Evolutionary conservation across 2,888 invertebrate species (phyloP).

Genomic region (Diarsia rubi): DNA sequence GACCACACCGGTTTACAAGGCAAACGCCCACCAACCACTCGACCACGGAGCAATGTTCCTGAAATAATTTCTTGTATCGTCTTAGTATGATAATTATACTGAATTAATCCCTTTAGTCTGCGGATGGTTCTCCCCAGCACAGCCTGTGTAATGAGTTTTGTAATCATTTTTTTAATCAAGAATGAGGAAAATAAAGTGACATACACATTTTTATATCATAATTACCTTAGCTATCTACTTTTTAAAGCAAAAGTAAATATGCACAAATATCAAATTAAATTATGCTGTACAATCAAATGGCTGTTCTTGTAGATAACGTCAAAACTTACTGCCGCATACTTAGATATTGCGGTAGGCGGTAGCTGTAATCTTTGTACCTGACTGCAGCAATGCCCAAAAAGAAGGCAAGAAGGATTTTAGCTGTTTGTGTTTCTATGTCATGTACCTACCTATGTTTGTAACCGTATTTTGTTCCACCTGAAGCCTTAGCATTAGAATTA

Average conservation of each 20-base stretch:
- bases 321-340: neutral
- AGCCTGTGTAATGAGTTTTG: neutral
- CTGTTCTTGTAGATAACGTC: neutral
- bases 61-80: no score
- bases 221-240: neutral
- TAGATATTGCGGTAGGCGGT: neutral
- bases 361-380: neutral
- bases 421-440: neutral
- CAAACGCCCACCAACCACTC: no score
- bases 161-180: conserved; percentile 6
- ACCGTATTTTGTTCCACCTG: neutral
- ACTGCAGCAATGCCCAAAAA: neutral
- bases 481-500: neutral
- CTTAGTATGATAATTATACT: no score
- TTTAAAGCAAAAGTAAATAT: neutral
- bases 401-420: neutral
- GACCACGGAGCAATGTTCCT: no score
- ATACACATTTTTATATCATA: neutral
- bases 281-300: neutral
- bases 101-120: no score
- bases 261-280: conserved; percentile 9
- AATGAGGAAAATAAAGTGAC: conserved; percentile 1
- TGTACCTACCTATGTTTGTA: no score
- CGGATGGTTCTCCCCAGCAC: no score
- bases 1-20: no score